phyloP scores from a whole-genome alignment of 2,113 vertebrate species.

The Hippocampus guttulatus region DNA sequence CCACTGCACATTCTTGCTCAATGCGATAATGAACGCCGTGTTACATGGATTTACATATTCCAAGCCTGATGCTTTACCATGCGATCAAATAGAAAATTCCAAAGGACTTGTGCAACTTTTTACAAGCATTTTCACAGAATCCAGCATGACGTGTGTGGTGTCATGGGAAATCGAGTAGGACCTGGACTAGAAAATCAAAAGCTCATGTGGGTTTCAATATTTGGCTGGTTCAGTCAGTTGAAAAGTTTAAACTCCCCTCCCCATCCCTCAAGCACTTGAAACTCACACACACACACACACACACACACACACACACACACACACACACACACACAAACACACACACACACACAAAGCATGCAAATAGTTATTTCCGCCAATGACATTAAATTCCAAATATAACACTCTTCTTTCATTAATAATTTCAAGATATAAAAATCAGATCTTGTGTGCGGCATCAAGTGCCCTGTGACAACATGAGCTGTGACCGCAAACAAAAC shows the following conservation, averaged over 20 bases:
- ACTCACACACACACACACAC: conserved; percentile 3
- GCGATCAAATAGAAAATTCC: conserved; percentile 32
- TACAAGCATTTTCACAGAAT: conserved; percentile 16
- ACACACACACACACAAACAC: background rate
- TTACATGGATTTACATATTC: conserved; percentile 14
- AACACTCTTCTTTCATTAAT: conserved; percentile 10
- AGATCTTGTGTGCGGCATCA: background rate
- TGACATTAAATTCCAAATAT: background rate
- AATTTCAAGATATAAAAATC: background rate
- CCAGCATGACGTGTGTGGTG: conserved; percentile 25
- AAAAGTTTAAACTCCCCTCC: conserved; percentile 33
- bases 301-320: background rate
- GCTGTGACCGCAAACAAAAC: background rate
- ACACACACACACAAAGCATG: background rate
- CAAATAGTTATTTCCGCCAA: background rate
- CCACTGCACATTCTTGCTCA: conserved; percentile 16
- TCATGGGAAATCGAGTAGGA: conserved; percentile 31
- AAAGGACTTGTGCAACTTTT: conserved; percentile 28
- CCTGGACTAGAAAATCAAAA: conserved; percentile 23
- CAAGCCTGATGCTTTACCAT: conserved; percentile 18
- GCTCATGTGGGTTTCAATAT: conserved; percentile 14
- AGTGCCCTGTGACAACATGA: background rate
- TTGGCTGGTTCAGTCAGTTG: conserved; percentile 21
- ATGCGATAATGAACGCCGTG: conserved; percentile 14
- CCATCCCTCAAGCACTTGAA: background rate